A percentile compares a stretch with the other conserved stretches of the same genome.
These are phyloP conservation scores for Drosophila paranaensis DNA, from an alignment of 2,888 invertebrate species.

Conservation along the genomic window DNA sequence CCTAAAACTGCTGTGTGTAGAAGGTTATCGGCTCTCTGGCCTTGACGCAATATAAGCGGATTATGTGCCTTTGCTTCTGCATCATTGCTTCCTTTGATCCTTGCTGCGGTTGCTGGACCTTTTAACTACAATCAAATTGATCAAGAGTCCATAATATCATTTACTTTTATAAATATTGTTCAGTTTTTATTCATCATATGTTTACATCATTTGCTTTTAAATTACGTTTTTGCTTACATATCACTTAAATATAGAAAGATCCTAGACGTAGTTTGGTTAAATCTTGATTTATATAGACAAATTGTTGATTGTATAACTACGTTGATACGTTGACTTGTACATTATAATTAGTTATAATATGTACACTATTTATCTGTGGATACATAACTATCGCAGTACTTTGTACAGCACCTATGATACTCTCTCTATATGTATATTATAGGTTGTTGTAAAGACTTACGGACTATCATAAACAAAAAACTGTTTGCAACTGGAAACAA, in stretches of 20 bases:
- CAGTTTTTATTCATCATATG: conserved; percentile 51
- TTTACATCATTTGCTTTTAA: conserved; percentile 38
- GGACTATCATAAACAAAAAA: conserved; percentile 47
- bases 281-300: conserved; percentile 36
- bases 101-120: conserved; percentile 43
- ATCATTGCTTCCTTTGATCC: conserved; percentile 56
- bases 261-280: conserved; percentile 27
- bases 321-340: conserved; percentile 65
- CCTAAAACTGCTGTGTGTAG: conserved; percentile 59
- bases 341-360: conserved; percentile 42
- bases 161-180: conserved; percentile 62
- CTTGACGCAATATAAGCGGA: conserved; percentile 60
- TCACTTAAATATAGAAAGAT: conserved; percentile 65
- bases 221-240: conserved; percentile 36
- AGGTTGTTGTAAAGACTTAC: conserved; percentile 47
- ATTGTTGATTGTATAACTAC: conserved; percentile 52
- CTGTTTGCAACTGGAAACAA: conserved; percentile 44
- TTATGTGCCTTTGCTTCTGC: conserved; percentile 65
- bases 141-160: neutral
- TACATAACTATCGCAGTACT: conserved; percentile 68
- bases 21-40: neutral
- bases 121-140: neutral
- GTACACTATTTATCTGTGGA: conserved; percentile 26
- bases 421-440: conserved; percentile 34
- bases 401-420: conserved; percentile 73